Evolutionary conservation across 2,888 invertebrate genomes (phyloP), one percentile per base, ranked within the genome.

Genomic region (Parapristionchus giblindavisi): DNA sequence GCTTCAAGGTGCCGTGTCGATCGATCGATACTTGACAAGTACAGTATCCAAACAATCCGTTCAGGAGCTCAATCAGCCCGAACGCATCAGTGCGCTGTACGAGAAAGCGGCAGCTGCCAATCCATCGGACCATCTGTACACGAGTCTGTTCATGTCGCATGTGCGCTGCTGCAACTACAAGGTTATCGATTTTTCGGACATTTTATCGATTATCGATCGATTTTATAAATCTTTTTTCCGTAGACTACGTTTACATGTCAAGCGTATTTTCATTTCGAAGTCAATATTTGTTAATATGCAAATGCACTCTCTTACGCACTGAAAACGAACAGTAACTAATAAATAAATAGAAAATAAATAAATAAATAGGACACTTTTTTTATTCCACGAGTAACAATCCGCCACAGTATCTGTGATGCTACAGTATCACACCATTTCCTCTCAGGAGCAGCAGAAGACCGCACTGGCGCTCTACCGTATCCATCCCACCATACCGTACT

Each of bases 141-240:
- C 95, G 0, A 94, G 96, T 87, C 91, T 98, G 51, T 99, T 98
- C 89, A 96, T 97, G 93, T 93, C 96, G 0, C 94, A 97, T 88
- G 96, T 96, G 4, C 91, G 97, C 40, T 27, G 24, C 29, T 36
- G 63, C 52, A 63, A 74, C 40, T 74, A 27, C 74, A 74, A 74
- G 74, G 74, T 74, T n/a, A 24, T 21, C 43, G 14, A 14, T 17
- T 17, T 43, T 14, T 43, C 43, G 17, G 43, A 8, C 43, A 17
- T 43, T 43, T 43, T 14, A 8, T 43, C 17, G 43, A 43, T 14
- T 8, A 43, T 17, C 8, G 11, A 43, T 43, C 43, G 43, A 43
- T 14, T 8, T 29, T 2, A 21, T 21, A 27, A 21, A 52, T 52
- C n/a, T 24, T 24, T 27, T 3, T 3, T n/a, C n/a, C n/a, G 52